Base-by-base conservation (phyloP, 2,888 invertebrate genomes). In the Beris morrisii region DNA sequence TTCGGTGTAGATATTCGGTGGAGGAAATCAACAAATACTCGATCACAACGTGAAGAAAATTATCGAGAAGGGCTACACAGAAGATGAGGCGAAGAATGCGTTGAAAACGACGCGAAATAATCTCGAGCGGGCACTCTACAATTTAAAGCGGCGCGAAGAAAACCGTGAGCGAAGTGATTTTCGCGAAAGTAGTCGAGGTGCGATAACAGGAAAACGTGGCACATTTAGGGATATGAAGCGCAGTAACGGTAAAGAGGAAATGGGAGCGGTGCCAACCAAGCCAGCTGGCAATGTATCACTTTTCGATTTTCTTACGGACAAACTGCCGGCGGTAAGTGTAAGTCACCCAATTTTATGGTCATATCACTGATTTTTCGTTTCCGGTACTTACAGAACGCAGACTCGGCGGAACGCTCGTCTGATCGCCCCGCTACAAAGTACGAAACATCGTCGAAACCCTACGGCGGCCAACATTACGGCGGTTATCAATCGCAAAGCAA, bases 301-400 rank as follows among this genome's bases (percentile, higher is more conserved):
- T 3, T 93, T 92, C 78, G 91, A 91, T 77, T 93, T 92, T 76
- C 83, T 93, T 7, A 92, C 92, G 76, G 88, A 91, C 73, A 93
- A 92, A 81, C 80, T 93, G 7, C 78, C 77, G 58, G 58, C 72
- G 38, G 75, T 74, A 71, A 65, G 67, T 67, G n/a, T 59, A 4
- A 22, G 13, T 55, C 11, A 46, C n/a, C 43, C 22, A n/a, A 46
- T 12, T 57, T 44, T 43, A 5, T 11, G 13, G 22, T 44, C 9
- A 11, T 48, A 7, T 48, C 11, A 46, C 9, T 46, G 15, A 53
- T 45, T 64, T 52, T 63, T 22, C 22, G 43, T 3, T 6, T 43
- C 44, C 13, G 22, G 22, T 22, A 22, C 13, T 46, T 54, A 12
- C 50, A 66, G 66, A 66, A 58, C 30, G 13, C 57, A 5, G 65